Conservation (phyloP, 2,113 vertebrate species). For the Brachypteracias leptosomus region DNA sequence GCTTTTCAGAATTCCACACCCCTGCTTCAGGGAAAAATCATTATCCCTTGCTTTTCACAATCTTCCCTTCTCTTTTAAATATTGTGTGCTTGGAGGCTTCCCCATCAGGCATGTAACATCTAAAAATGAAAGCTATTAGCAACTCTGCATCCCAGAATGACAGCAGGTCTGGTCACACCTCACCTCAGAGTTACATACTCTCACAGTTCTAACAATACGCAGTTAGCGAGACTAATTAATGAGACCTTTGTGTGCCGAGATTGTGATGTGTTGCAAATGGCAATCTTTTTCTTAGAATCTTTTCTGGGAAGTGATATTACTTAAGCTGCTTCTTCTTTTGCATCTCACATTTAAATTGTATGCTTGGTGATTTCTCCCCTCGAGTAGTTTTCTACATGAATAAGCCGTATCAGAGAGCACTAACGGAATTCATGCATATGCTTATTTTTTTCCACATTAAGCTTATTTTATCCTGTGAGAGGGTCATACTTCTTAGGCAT, state of each 20-base stretch:
- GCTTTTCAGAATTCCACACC: not conserved
- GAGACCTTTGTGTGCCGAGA: not conserved
- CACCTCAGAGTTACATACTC: not conserved
- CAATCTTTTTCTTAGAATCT: not conserved
- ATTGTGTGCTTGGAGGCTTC: not conserved
- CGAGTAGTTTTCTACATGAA: slow-evolving; percentile 66
- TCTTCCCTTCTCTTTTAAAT: not conserved
- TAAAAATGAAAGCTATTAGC: slow-evolving; percentile 11
- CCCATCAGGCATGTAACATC: not conserved
- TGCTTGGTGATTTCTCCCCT: slow-evolving; percentile 52
- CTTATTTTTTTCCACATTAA: slow-evolving; percentile 53
- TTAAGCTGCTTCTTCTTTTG: slow-evolving; percentile 1
- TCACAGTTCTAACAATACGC: not conserved
- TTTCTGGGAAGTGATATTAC: slow-evolving; percentile 15
- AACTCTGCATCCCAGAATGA: not conserved
- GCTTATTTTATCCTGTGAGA: slow-evolving; percentile 51
- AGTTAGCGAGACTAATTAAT: not conserved
- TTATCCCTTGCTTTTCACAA: not conserved
- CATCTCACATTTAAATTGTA: slow-evolving; percentile 34
- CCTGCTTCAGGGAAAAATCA: not conserved
- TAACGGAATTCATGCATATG: slow-evolving; percentile 53
- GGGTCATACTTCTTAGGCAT: slow-evolving; percentile 32
- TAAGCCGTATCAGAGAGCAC: slow-evolving; percentile 6
- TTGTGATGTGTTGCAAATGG: slow-evolving; percentile 3
- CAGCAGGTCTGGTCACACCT: not conserved